Evolutionary conservation across 1,140 invertebrate genomes (phyloP), one percentile per base, ranked within the genome.

Genomic region (Periplaneta americana): DNA sequence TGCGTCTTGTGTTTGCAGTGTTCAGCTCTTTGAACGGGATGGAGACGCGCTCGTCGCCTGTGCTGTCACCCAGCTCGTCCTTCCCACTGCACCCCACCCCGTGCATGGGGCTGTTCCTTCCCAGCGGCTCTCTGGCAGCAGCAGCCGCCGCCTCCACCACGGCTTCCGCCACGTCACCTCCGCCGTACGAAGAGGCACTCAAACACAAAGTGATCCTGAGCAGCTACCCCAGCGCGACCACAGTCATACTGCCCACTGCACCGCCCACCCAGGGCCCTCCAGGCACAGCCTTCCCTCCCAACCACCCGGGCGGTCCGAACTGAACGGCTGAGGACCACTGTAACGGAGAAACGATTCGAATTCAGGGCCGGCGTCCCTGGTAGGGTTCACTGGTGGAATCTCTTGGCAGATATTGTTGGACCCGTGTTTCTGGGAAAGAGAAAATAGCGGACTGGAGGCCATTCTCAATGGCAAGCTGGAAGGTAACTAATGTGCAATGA

Each of bases 171-270:
- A 57, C 84, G 0, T 57, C 83, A 9, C 83, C 84, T 3, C 85
- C 85, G 18, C 85, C 85, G 18, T 80, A 84, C 15, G 85, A 86
- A 78, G 85, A 86, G 78, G 84, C 85, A 2, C 83, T 86, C 33
- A 85, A 85, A 76, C 85, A 86, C 80, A 86, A 86, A 79, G 84
- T 86, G 3, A 83, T 86, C 35, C 82, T 86, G 28, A 85, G 85
- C 83, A 86, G 85, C 66, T 84, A 85, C 74, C 82, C 83, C 82
- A 3, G 74, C 34, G 57, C 75, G 9, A 32, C 79, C 32, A 83
- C 74, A 32, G 36, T 76, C 34, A 34, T 79, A 35, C 66, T 78
- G 57, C 77, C 77, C 18, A n/a, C 80, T 75, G 37, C 82, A 8
- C 39, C 76, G 11, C 34, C 80, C 77, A 57, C 37, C 33, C 83